Evolutionary conservation across 2,113 vertebrate species (phyloP).

Genomic region (Drymodes brunneopygia): DNA sequence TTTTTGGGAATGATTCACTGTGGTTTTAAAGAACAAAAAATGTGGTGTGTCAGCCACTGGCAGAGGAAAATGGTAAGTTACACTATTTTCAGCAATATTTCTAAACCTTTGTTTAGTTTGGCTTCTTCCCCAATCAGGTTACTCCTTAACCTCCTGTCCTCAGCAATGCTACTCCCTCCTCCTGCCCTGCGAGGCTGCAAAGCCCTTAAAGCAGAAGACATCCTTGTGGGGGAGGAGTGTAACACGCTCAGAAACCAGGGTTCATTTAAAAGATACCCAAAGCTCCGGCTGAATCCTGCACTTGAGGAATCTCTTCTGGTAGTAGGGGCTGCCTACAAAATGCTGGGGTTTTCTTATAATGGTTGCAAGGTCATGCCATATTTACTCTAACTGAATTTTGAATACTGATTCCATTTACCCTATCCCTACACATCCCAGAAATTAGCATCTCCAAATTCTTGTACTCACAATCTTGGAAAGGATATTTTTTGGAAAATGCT

Average conservation of each 20-base stretch:
- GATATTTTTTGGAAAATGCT: background rate
- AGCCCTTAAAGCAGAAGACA: background rate
- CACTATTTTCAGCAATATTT: constrained; percentile 28
- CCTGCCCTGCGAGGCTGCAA: background rate
- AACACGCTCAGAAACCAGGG: background rate
- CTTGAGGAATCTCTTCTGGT: background rate
- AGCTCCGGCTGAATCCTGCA: background rate
- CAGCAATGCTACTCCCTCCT: background rate
- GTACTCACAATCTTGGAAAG: background rate
- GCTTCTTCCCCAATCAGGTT: constrained; percentile 36
- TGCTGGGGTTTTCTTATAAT: background rate
- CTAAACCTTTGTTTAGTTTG: constrained; percentile 47
- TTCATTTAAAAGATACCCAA: background rate
- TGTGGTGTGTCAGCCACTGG: constrained; percentile 40
- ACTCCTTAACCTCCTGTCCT: constrained; percentile 22
- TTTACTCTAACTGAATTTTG: background rate
- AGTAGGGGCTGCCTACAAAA: background rate
- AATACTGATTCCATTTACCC: background rate
- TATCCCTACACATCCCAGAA: background rate
- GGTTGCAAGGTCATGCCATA: background rate
- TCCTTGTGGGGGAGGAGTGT: background rate
- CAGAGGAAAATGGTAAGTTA: constrained; percentile 12
- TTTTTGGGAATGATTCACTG: constrained; percentile 42
- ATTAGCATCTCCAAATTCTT: background rate
- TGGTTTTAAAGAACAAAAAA: constrained; percentile 38